Percentiles rank a stretch among this genome's conserved stretches.
These are phyloP conservation scores for Paramormyrops kingsleyae DNA, from an alignment of 2,113 vertebrate species.

Conservation along the genomic window DNA sequence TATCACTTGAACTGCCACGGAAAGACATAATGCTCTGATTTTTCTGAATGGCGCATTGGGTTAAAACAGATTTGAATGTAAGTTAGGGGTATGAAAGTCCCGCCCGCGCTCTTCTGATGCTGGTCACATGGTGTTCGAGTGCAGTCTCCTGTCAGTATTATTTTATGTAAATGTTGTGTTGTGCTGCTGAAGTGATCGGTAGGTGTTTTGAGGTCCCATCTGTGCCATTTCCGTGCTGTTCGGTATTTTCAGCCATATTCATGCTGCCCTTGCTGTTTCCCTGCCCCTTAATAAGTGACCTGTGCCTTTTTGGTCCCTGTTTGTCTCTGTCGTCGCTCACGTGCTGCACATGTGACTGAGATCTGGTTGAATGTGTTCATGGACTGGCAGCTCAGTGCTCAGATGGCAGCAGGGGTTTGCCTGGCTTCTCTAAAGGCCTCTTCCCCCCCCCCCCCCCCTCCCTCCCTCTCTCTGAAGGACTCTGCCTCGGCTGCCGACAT, in stretches of 20 bases:
- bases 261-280: background rate
- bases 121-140: background rate
- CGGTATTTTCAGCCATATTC: background rate
- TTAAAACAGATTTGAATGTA: background rate
- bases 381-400: background rate
- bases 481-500: slow-evolving; percentile 95
- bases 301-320: background rate
- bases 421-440: slow-evolving; percentile 53
- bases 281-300: background rate
- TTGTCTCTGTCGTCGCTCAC: background rate
- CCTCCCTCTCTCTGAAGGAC: slow-evolving; percentile 71
- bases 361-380: background rate
- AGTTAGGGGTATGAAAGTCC: background rate
- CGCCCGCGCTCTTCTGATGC: background rate
- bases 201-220: background rate
- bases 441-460: slow-evolving; percentile 20
- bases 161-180: background rate
- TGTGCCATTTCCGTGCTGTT: background rate
- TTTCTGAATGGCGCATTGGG: background rate
- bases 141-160: background rate
- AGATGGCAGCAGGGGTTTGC: background rate
- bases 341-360: background rate
- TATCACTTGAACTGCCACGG: background rate
- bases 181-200: background rate
- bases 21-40: background rate